A percentile compares a stretch with the other conserved stretches of the same genome.
These are phyloP conservation scores for Bothrops jararaca DNA, from an alignment of 2,113 vertebrate genomes.

Conservation along the genomic window DNA sequence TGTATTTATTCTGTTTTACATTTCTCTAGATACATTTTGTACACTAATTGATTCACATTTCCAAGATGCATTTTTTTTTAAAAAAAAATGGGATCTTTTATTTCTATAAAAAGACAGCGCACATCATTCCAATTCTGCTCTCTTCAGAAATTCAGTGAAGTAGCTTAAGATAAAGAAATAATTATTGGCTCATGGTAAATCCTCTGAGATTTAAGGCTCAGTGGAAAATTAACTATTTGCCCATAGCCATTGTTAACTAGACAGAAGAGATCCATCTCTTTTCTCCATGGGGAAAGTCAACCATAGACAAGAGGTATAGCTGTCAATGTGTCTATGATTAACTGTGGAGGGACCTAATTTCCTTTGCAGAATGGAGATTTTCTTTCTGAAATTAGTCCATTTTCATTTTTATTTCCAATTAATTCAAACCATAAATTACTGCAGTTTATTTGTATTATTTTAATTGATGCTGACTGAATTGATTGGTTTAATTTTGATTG, in stretches of 20 bases:
- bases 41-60: rapidly evolving
- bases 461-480: background rate
- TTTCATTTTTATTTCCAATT: background rate
- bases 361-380: background rate
- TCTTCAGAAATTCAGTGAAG: background rate
- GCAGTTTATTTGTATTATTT: background rate
- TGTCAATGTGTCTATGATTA: background rate
- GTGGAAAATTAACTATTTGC: background rate
- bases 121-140: background rate
- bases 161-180: background rate
- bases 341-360: background rate
- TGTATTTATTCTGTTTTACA: constrained; percentile 3
- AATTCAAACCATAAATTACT: background rate
- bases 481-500: background rate
- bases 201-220: background rate
- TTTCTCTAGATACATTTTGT: background rate
- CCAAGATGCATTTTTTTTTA: background rate
- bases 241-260: background rate
- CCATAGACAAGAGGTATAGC: background rate
- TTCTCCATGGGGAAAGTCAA: background rate
- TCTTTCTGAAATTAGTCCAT: background rate
- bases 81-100: background rate
- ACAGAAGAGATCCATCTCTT: background rate
- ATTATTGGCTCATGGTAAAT: background rate
- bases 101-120: background rate